phyloP scores from a whole-genome alignment of 1,140 invertebrate species.

The Calliphora vicina region DNA sequence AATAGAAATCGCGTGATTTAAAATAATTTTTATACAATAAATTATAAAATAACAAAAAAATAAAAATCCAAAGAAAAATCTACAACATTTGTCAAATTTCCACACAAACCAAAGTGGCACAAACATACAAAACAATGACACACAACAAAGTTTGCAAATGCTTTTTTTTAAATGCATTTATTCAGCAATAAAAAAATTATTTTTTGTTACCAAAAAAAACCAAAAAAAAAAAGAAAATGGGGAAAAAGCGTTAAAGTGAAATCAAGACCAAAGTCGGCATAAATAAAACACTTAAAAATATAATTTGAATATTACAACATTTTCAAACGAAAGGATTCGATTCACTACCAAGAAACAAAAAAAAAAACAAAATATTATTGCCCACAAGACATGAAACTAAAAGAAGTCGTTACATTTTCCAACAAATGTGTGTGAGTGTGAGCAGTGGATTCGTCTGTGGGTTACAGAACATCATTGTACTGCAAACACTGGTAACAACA shows the following conservation, averaged over 20 bases:
- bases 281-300: conserved; percentile 6
- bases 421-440: neutral
- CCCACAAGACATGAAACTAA: neutral
- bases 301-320: conserved; percentile 28
- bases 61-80: neutral
- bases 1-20: conserved; percentile 15
- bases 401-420: neutral
- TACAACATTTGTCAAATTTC: neutral
- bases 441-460: neutral
- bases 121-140: neutral
- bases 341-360: neutral
- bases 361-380: neutral
- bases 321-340: neutral
- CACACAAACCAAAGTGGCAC: neutral
- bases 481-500: neutral
- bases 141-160: neutral
- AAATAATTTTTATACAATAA: conserved; percentile 7
- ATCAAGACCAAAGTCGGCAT: neutral
- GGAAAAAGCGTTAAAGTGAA: neutral
- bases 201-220: neutral
- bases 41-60: neutral
- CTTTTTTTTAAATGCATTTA: neutral
- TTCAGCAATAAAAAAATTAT: neutral
- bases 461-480: neutral
- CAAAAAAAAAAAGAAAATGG: neutral